These are phyloP conservation scores for Stenoptilia bipunctidactyla DNA, from an alignment of 2,888 invertebrate species.

Conservation along the genomic window DNA sequence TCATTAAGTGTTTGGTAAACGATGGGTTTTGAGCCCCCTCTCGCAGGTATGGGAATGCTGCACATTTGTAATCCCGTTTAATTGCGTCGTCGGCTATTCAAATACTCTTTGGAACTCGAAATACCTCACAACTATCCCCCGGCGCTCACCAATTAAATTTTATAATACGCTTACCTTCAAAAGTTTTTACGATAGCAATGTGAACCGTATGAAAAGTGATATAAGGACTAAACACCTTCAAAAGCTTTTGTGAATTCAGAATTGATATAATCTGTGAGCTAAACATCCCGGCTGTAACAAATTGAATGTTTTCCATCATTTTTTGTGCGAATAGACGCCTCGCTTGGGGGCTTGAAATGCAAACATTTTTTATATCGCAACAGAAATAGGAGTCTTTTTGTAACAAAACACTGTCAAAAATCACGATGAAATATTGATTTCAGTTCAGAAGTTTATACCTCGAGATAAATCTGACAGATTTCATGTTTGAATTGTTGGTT, in stretches of 20 bases:
- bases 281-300: background rate
- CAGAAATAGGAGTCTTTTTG: background rate
- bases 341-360: background rate
- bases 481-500: background rate
- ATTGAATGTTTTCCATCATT: background rate
- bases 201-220: background rate
- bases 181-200: background rate
- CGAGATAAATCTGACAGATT: background rate
- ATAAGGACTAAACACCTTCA: background rate
- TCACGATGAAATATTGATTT: background rate
- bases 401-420: background rate
- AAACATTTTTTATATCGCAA: background rate
- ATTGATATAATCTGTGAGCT: background rate
- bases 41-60: background rate
- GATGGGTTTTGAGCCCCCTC: background rate
- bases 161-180: background rate
- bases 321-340: background rate
- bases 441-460: background rate
- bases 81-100: background rate
- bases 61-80: background rate
- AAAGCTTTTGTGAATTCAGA: background rate
- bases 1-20: too few relatives aligned
- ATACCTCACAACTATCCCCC: constrained; percentile 1
- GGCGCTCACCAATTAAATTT: background rate
- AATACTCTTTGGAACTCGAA: background rate